phyloP scores from a whole-genome alignment of 2,113 vertebrate genomes.

The Mesitornis unicolor region DNA sequence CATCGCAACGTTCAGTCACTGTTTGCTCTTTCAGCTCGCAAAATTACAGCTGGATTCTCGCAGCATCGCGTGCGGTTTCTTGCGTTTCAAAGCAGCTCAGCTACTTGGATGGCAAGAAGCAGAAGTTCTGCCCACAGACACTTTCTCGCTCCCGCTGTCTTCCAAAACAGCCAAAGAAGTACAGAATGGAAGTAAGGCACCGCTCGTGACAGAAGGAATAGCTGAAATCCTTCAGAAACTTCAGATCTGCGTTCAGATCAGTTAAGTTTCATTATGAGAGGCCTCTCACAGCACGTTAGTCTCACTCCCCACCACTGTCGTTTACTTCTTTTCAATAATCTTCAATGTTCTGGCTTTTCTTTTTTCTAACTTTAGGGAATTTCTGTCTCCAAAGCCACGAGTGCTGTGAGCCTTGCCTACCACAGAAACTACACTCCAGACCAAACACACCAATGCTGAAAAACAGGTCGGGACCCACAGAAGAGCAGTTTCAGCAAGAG shows the following conservation, averaged over 20 bases:
- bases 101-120: constrained; percentile 30
- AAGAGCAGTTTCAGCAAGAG: background rate
- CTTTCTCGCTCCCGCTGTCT: background rate
- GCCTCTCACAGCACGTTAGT: background rate
- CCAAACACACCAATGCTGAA: background rate
- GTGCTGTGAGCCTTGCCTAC: background rate
- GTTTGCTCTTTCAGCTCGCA: constrained; percentile 2
- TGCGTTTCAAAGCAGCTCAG: constrained; percentile 46
- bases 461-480: background rate
- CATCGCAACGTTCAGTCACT: background rate
- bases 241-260: background rate
- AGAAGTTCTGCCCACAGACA: background rate
- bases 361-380: background rate
- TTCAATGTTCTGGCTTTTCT: background rate
- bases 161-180: background rate
- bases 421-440: background rate
- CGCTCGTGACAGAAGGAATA: background rate
- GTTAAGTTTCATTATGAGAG: background rate
- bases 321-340: background rate
- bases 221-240: background rate
- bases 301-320: background rate
- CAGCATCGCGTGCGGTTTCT: background rate
- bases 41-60: constrained; percentile 26
- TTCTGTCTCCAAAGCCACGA: background rate
- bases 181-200: background rate